phyloP scores from a whole-genome alignment of 64 coral and sea anemone genomes.

The Stichodactyla helianthus region DNA sequence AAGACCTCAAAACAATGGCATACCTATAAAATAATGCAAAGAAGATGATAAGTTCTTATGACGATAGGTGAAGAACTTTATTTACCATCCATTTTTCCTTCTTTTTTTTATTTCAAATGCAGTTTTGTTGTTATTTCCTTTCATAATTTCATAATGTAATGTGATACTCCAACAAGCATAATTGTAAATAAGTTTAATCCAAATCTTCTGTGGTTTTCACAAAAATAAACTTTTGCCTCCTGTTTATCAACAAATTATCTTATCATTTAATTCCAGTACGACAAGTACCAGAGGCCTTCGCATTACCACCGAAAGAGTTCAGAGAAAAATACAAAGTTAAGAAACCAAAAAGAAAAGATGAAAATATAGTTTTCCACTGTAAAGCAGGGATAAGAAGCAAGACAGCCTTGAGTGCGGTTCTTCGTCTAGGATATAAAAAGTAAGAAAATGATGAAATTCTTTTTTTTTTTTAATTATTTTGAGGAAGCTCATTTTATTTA shows the following conservation, averaged over 20 bases:
- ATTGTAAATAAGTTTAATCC: no score
- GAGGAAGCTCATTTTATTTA: no score
- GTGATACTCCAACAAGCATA: no score
- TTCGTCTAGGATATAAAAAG: constrained; percentile 68
- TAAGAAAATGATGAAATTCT: constrained; percentile 3
- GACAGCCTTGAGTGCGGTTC: constrained; percentile 56
- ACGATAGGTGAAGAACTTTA: no score
- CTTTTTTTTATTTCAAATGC: no score
- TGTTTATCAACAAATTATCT: neutral
- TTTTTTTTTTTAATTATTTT: neutral
- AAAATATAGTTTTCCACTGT: constrained; percentile 82
- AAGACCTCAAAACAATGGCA: neutral
- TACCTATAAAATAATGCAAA: no score
- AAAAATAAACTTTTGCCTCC: neutral
- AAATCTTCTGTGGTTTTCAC: no score
- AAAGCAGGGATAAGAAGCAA: constrained; percentile 67
- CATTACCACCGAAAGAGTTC: constrained; percentile 55
- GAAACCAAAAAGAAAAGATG: constrained; percentile 70
- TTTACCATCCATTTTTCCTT: no score
- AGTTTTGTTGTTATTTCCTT: no score
- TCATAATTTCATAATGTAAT: no score
- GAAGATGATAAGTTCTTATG: no score
- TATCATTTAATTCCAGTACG: constrained; percentile 35
- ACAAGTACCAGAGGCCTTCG: constrained; percentile 70
- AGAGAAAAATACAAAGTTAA: constrained; percentile 45